Conservation (phyloP, 92 coral and sea anemone genomes). For the Actinostola sp. region DNA sequence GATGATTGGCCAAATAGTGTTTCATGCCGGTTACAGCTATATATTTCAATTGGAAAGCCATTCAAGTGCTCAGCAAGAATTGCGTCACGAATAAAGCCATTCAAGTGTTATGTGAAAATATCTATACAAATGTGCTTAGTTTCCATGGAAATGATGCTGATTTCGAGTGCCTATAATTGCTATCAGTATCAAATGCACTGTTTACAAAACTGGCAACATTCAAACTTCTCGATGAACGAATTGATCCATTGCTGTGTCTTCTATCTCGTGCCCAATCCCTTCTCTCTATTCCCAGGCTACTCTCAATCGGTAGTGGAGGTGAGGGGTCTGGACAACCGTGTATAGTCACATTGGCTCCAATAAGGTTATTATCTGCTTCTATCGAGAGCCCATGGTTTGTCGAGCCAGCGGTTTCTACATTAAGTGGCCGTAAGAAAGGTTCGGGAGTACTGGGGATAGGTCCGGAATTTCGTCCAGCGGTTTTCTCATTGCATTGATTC, state of each 20-base stretch:
- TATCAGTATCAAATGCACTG: conserved; percentile 3
- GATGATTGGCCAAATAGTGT: too few species aligned
- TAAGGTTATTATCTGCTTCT: conserved; percentile 1
- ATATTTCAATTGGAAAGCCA: too few species aligned
- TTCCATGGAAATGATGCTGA: conserved; percentile 28
- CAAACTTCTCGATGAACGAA: neutral
- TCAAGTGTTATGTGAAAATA: too few species aligned
- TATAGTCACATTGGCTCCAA: neutral
- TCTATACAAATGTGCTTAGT: conserved; percentile 25
- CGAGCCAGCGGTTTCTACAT: conserved; percentile 11
- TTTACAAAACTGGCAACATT: neutral
- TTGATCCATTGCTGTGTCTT: neutral
- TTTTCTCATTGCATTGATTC: neutral
- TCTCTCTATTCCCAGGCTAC: neutral
- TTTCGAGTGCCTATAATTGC: neutral
- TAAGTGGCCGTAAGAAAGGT: neutral
- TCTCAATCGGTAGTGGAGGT: conserved; percentile 13
- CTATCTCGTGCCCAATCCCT: neutral
- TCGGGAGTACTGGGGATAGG: neutral
- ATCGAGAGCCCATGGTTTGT: conserved; percentile 2
- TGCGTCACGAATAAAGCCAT: too few species aligned
- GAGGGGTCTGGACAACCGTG: conserved; percentile 3
- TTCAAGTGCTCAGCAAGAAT: too few species aligned
- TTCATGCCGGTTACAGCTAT: too few species aligned
- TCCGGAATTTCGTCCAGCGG: neutral